Conservation (phyloP, 1,140 invertebrate genomes). For the Trichonephila clavipes region DNA sequence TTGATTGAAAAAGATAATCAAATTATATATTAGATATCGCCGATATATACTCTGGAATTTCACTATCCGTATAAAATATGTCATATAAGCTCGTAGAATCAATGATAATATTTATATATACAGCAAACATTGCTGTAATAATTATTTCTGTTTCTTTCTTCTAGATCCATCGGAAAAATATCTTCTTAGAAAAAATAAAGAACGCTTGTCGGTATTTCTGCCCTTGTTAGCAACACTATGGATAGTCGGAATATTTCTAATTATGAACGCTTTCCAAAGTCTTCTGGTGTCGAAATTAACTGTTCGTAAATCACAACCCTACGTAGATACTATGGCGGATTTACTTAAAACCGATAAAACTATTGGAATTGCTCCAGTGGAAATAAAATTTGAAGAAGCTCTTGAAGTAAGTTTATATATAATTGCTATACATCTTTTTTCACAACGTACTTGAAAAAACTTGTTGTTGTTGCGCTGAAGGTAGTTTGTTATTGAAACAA, state of each 20-base stretch:
- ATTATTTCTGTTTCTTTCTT: not conserved
- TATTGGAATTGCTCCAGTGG: not conserved
- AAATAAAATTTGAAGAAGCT: slow-evolving; percentile 29
- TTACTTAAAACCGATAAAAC: not conserved
- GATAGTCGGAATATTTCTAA: not conserved
- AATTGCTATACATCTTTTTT: too few species aligned
- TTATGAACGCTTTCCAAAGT: slow-evolving; percentile 50
- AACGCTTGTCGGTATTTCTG: not conserved
- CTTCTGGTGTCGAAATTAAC: slow-evolving; percentile 52
- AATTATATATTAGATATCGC: not conserved
- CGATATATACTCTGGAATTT: not conserved
- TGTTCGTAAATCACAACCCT: not conserved
- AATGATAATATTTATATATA: too few species aligned
- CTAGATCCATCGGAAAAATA: slow-evolving; percentile 22
- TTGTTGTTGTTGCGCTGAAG: too few species aligned
- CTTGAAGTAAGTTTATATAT: not conserved
- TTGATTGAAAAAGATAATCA: too few species aligned
- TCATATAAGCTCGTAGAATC: too few species aligned
- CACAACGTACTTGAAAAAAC: too few species aligned
- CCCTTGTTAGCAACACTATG: not conserved
- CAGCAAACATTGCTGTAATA: too few species aligned
- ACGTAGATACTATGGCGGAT: not conserved
- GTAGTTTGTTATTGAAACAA: too few species aligned
- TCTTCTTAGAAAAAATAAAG: not conserved
- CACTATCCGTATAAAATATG: too few species aligned